phyloP scores from a whole-genome alignment of 2,113 vertebrate genomes.

The Ranitomeya imitator region DNA sequence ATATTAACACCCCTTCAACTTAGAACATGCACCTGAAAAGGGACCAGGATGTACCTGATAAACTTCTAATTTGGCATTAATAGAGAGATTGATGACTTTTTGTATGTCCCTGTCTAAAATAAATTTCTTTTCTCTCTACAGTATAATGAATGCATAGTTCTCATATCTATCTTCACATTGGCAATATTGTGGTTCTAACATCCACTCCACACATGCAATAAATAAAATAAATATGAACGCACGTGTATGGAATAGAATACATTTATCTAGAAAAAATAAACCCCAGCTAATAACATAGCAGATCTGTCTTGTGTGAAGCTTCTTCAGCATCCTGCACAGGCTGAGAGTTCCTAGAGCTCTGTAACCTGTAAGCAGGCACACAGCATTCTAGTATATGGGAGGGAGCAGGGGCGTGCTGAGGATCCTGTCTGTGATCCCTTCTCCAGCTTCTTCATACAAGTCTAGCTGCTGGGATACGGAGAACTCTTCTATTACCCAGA shows the following conservation, averaged over 20 bases:
- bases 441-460: conserved; percentile 15
- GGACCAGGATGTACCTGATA: no score
- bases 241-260: not conserved
- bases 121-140: no score
- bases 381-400: conserved; percentile 23
- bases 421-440: conserved; percentile 21
- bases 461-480: conserved; percentile 22
- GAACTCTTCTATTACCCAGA: conserved; percentile 10
- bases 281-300: not conserved
- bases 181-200: not conserved
- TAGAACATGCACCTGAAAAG: no score
- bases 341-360: conserved; percentile 1
- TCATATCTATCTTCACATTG: not conserved
- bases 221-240: not conserved
- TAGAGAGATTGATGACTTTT: no score
- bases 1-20: no score
- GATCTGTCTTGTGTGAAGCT: not conserved
- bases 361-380: conserved; percentile 27
- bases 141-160: no score
- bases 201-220: not conserved
- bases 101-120: no score
- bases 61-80: no score
- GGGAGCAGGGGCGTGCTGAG: conserved; percentile 51
- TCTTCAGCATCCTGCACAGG: not conserved
- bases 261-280: not conserved